phyloP scores from a whole-genome alignment of 2,797 vertebrate genomes.

The Acanthurus leucopareius region DNA sequence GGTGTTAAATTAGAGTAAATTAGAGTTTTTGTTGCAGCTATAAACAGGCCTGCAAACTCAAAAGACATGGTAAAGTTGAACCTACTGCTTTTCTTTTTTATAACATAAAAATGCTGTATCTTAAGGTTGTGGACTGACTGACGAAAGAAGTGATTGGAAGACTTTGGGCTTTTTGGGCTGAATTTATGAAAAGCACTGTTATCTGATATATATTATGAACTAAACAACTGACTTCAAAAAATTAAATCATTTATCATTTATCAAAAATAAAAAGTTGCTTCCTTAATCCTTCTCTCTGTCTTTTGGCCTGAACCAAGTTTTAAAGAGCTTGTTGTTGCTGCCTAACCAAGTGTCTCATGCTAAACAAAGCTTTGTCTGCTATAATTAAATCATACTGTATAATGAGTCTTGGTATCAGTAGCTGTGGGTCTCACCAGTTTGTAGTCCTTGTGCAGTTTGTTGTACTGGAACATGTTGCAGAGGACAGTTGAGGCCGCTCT shows the following conservation, averaged over 20 bases:
- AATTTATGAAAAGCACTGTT: too few relatives aligned
- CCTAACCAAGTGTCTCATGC: too few relatives aligned
- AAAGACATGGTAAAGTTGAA: too few relatives aligned
- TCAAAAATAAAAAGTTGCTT: too few relatives aligned
- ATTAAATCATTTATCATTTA: background rate
- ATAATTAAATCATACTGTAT: background rate
- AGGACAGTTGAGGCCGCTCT: slow-evolving; percentile 93
- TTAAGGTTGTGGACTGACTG: background rate
- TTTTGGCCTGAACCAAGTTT: background rate
- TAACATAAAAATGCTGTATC: background rate
- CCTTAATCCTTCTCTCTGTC: background rate
- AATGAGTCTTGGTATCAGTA: slow-evolving; percentile 6
- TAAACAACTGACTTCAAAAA: too few relatives aligned
- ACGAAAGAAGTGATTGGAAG: background rate
- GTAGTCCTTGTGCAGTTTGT: slow-evolving; percentile 95
- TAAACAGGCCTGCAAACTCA: too few relatives aligned
- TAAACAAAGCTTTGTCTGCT: background rate
- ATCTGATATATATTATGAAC: too few relatives aligned
- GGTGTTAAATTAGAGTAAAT: too few relatives aligned
- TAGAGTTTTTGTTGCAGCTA: too few relatives aligned
- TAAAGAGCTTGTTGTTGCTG: background rate
- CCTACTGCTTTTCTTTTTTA: background rate
- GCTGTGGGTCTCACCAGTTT: slow-evolving; percentile 85
- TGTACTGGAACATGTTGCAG: slow-evolving; percentile 97
- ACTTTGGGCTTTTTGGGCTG: too few relatives aligned